Percentiles rank a stretch among this genome's conserved stretches.
Conservation (phyloP, 2,888 invertebrate genomes). For the Chaetoderma sp. region DNA sequence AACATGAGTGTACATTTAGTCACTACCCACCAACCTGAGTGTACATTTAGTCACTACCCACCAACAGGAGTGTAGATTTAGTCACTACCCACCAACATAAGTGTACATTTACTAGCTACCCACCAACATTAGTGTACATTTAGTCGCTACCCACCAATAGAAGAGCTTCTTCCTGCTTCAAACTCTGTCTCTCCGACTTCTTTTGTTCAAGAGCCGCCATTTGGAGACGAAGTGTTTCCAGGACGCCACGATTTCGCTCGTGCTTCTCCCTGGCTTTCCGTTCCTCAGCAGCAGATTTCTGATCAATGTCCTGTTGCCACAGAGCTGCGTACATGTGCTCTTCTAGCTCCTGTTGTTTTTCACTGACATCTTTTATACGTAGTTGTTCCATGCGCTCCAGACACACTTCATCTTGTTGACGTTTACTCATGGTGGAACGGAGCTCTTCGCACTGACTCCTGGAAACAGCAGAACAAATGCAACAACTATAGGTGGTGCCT, state of each 20-base stretch:
- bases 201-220: slow-evolving; percentile 64
- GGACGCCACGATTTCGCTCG: slow-evolving; percentile 59
- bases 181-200: slow-evolving; percentile 56
- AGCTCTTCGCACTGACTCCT: slow-evolving; percentile 68
- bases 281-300: slow-evolving; percentile 66
- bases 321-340: slow-evolving; percentile 65
- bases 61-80: no score
- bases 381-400: slow-evolving; percentile 60
- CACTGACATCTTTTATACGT: slow-evolving; percentile 29
- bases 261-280: slow-evolving; percentile 57
- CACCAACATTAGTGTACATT: no score
- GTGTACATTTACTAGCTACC: no score
- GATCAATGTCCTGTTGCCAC: slow-evolving; percentile 66
- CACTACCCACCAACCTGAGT: no score
- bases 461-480: slow-evolving; percentile 3
- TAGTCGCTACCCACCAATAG: slow-evolving; percentile 50
- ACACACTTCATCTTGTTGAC: slow-evolving; percentile 63
- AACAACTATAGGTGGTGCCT: neutral
- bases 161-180: slow-evolving; percentile 65
- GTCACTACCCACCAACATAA: slow-evolving; percentile 52
- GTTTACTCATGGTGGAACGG: slow-evolving; percentile 63
- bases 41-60: no score
- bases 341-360: slow-evolving; percentile 49
- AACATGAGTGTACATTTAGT: no score
- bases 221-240: slow-evolving; percentile 61